A percentile compares a stretch with the other conserved stretches of the same genome.
phyloP scores from a whole-genome alignment of 2,888 invertebrate species.

The Pomacea canaliculata region DNA sequence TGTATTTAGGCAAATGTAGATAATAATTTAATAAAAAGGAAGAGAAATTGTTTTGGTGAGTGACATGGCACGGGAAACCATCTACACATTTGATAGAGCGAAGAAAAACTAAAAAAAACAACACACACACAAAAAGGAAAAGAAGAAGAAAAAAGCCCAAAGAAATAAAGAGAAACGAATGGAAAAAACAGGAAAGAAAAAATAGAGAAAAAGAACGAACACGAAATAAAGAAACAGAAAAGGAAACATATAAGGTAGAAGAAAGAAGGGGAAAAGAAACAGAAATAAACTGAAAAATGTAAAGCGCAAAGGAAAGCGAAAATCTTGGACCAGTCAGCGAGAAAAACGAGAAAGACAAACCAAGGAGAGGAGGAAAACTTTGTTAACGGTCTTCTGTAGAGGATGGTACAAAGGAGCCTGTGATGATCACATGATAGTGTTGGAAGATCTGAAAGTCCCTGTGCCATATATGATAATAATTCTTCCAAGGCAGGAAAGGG shows the following conservation, averaged over 20 bases:
- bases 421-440: neutral
- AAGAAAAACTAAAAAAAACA: neutral
- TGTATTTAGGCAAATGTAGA: too few relatives aligned
- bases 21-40: too few relatives aligned
- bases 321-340: neutral
- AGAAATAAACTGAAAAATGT: slow-evolving; percentile 1
- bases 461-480: too few relatives aligned
- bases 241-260: neutral
- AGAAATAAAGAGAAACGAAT: slow-evolving; percentile 4
- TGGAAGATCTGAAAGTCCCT: neutral
- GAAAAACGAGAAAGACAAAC: slow-evolving; percentile 4
- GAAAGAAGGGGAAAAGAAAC: neutral
- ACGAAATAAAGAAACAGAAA: neutral
- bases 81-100: neutral
- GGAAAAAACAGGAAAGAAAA: neutral
- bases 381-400: too few relatives aligned
- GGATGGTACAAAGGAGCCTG: neutral
- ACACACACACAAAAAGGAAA: neutral
- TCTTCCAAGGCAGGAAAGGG: too few relatives aligned
- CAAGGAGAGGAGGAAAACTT: neutral
- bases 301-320: neutral
- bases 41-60: neutral
- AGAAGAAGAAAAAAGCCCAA: neutral
- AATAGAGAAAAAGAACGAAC: neutral
- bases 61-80: neutral